These are phyloP conservation scores for Matsumurasca onukii DNA, from an alignment of 1,140 invertebrate genomes.

Conservation along the genomic window DNA sequence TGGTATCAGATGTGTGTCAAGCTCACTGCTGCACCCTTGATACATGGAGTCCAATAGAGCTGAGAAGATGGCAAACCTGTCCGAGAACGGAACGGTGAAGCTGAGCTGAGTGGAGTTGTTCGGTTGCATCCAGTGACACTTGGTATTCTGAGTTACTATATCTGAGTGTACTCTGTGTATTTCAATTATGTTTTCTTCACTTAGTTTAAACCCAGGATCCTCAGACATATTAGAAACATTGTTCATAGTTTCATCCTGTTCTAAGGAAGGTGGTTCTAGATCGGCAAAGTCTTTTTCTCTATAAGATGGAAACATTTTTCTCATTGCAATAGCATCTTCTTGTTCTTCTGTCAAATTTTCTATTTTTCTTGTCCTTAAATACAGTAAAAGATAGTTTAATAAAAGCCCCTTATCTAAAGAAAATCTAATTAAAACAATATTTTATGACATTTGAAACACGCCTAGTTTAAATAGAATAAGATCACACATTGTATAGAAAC, in stretches of 20 bases:
- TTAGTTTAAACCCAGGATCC: constrained; percentile 38
- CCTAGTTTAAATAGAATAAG: no score
- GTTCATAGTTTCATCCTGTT: constrained; percentile 45
- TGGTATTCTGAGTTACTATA: constrained; percentile 57
- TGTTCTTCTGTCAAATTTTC: constrained; percentile 63
- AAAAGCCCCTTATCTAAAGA: no score
- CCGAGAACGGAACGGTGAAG: constrained; percentile 56
- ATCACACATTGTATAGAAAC: no score
- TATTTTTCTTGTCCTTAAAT: constrained; percentile 2
- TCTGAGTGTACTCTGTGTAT: constrained; percentile 60
- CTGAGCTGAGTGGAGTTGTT: constrained; percentile 45
- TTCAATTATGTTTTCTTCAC: constrained; percentile 57
- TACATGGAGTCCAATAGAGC: constrained; percentile 51
- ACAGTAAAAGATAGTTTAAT: no score
- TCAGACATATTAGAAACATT: constrained; percentile 33
- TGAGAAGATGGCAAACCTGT: constrained; percentile 60
- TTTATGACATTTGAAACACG: no score
- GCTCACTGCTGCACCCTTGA: constrained; percentile 51
- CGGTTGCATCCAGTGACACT: constrained; percentile 57
- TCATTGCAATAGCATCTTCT: constrained; percentile 63
- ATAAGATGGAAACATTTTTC: constrained; percentile 74
- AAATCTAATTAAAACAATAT: no score
- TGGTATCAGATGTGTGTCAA: constrained; percentile 55
- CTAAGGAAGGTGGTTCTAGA: constrained; percentile 48
- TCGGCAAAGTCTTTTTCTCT: constrained; percentile 67